Evolutionary conservation across 1,140 invertebrate genomes (phyloP).

Genomic region (Charaxes varanes): DNA sequence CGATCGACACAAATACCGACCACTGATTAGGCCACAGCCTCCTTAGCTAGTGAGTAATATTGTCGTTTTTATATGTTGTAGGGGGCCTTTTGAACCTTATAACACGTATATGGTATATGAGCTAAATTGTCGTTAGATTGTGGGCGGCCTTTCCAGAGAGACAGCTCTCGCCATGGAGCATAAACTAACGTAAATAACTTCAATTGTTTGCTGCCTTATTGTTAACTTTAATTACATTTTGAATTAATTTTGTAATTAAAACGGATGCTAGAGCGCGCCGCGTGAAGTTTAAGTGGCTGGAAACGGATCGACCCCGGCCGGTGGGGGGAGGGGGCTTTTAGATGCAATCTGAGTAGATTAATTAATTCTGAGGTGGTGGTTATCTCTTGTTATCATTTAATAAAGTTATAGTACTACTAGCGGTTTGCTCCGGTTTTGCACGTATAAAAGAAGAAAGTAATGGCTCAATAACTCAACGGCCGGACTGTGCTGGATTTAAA

Average conservation of each 20-base stretch:
- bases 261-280: constrained; percentile 71
- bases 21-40: too few relatives aligned
- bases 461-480: too few relatives aligned
- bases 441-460: too few relatives aligned
- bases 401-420: constrained; percentile 53
- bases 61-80: background rate
- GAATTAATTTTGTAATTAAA: constrained; percentile 75
- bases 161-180: constrained; percentile 43
- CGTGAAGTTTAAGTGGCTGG: constrained; percentile 73
- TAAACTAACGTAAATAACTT: constrained; percentile 74
- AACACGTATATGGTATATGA: too few relatives aligned
- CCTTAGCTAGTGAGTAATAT: too few relatives aligned
- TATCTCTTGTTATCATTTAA: constrained; percentile 71
- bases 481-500: too few relatives aligned
- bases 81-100: too few relatives aligned
- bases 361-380: constrained; percentile 72
- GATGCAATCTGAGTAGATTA: constrained; percentile 73
- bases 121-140: background rate
- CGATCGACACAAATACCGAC: too few relatives aligned
- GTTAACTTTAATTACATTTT: constrained; percentile 74
- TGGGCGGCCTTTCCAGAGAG: constrained; percentile 7
- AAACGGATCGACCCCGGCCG: constrained; percentile 66
- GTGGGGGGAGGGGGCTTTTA: constrained; percentile 54
- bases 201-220: constrained; percentile 73
- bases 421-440: background rate